Conservation (phyloP, 30 jellyfish, hydroid and myxozoan genomes). For the Turritopsis dohrnii region DNA sequence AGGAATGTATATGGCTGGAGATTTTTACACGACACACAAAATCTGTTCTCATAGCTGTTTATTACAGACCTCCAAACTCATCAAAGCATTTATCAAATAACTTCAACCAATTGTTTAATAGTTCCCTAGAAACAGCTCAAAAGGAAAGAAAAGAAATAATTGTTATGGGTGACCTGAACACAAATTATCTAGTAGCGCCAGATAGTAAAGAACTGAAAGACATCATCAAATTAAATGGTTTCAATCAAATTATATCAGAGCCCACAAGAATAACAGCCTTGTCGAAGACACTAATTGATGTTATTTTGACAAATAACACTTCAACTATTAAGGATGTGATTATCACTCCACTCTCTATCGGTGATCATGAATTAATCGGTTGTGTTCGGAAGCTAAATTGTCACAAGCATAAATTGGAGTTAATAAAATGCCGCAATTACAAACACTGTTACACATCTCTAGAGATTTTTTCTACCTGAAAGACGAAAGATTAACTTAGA, state of each 20-base stretch:
- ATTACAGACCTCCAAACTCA: constrained; percentile 4
- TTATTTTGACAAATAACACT: not conserved
- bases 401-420: no score
- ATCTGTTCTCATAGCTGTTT: not conserved
- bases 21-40: not conserved
- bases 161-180: not conserved
- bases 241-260: not conserved
- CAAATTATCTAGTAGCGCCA: not conserved
- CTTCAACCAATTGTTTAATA: not conserved
- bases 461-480: no score
- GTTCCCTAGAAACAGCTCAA: not conserved
- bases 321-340: not conserved
- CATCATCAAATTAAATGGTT: not conserved
- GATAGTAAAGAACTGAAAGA: not conserved
- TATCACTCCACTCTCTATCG: not conserved
- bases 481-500: no score
- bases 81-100: constrained; percentile 14
- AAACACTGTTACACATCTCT: not conserved
- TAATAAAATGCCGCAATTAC: no score
- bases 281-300: not conserved
- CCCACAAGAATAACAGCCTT: not conserved
- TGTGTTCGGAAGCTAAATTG: not conserved
- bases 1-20: constrained; percentile 18
- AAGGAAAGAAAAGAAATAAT: not conserved
- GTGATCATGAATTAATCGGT: not conserved